Evolutionary conservation across 2,797 vertebrate species (phyloP).

Genomic region (Hafferia zeledoni): DNA sequence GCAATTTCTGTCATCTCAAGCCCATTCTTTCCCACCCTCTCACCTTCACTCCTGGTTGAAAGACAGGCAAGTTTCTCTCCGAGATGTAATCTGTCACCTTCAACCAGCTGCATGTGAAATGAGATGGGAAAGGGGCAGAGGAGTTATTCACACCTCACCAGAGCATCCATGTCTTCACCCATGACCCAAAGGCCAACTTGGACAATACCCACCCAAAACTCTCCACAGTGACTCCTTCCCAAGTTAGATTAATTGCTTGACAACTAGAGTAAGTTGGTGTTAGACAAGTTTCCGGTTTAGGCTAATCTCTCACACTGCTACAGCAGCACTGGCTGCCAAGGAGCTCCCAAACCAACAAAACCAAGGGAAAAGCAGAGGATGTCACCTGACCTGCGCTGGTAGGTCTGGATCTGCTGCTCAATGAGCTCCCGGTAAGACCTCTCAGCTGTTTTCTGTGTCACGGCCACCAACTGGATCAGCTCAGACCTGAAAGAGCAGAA

Average conservation of each 20-base stretch:
- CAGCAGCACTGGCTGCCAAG: neutral
- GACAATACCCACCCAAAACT: neutral
- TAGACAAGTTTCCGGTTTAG: neutral
- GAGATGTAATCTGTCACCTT: slow-evolving; percentile 90
- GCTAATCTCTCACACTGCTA: neutral
- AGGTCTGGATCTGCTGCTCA: slow-evolving; percentile 91
- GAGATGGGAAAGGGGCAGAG: neutral
- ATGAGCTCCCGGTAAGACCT: slow-evolving; percentile 90
- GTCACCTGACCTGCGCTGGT: slow-evolving; percentile 89
- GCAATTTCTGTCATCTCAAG: neutral
- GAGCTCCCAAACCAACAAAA: neutral
- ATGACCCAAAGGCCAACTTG: neutral
- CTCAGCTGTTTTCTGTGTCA: slow-evolving; percentile 92
- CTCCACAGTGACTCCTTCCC: neutral
- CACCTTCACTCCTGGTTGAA: slow-evolving; percentile 92
- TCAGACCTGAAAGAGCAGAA: slow-evolving; percentile 83
- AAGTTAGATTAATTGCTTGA: neutral
- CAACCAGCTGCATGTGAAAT: slow-evolving; percentile 83
- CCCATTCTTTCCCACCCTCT: slow-evolving; percentile 55
- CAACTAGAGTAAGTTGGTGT: neutral
- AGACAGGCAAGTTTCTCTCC: slow-evolving; percentile 87
- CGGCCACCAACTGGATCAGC: slow-evolving; percentile 93
- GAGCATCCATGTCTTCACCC: neutral
- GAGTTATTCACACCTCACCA: neutral
- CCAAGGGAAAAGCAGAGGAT: neutral